Evolutionary conservation across 2,797 vertebrate genomes (phyloP), one percentile per base, ranked within the genome.

Genomic region (Poecile montanus): DNA sequence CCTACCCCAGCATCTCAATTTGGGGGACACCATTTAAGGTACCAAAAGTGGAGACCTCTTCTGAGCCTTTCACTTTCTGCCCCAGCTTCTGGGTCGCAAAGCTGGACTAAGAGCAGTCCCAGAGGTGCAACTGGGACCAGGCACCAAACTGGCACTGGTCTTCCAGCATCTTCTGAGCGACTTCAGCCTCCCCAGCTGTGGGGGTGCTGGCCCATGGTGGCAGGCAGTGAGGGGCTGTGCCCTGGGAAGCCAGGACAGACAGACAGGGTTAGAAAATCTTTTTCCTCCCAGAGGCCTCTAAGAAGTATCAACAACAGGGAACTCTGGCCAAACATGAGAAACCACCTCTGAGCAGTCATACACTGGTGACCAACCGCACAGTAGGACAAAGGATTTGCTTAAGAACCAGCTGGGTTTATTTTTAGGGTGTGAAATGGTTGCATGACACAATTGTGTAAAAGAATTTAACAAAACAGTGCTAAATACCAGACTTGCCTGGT

Each of bases 381-480:
- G 1, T 13, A 38, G 47, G 78, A 85, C 78, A 88, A 76, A 85
- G 56, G 44, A 81, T 53, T 42, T 89, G 32, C 54, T 91, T 82
- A 78, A 66, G 83, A 92, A 66, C 22, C 79, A 89, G 36, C 16
- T 70, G 71, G 56, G 13, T 58, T 91, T 95, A 87, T 85, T 94
- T 89, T 89, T 61, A 85, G 67, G 58, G 48, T 80, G 72, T 83
- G 68, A 90, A 88, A 73, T 53, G n/a, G 65, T 54, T 73, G 20
- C 53, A 40, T 16, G 45, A 92, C 45, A 88, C 83, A 80, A 71
- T 19, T 44, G 21, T 47, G n/a, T 70, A 29, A 79, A 91, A 81
- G 17, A 92, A 87, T 29, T 44, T 44, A 91, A 82, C 0, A 1
- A 73, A 86, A 45, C 45, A 54, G 42, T 22, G 38, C 54, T 65